Evolutionary conservation across 2,113 vertebrate genomes (phyloP), one percentile per base, ranked within the genome.

Genomic region (Microcebus tavaratra): DNA sequence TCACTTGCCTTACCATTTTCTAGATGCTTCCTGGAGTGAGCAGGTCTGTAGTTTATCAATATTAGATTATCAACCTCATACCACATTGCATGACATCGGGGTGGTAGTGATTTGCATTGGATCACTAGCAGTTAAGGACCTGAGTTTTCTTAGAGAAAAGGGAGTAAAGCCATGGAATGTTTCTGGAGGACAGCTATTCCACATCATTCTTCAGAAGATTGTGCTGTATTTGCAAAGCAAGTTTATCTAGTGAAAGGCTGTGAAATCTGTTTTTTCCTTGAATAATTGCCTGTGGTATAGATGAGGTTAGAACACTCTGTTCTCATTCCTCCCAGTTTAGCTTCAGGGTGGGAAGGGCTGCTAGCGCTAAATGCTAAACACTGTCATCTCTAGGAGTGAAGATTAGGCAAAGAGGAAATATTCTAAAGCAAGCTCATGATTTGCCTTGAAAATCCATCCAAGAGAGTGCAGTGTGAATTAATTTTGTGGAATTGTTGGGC

Each of bases 271-370:
- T 82, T 17, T 61, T 90, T 48, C 23, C 48, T 83, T 91, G 92
- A 94, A 85, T 92, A 88, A 78, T 50, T 7, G 79, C 86, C 90
- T 96, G 96, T 90, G 85, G 84, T 90, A 61, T 42, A 57, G 88
- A 72, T 94, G 90, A 92, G 88, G 95, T 94, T 96, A 96, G 97
- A 94, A 97, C 96, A 96, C 55, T 90, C 65, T 88, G 94, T 96
- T 90, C 94, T 72, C 95, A 83, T 95, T 92, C 81, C 94, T 97
- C 92, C 67, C 85, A 34, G 70, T 92, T 96, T 94, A 84, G 96
- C 88, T 85, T 80, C 92, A 70, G 96, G 93, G 63, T 95, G 73
- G 87, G 83, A 95, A 96, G 75, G 57, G 48, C 78, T 84, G 61
- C 34, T 72, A 67, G 50, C 82, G 76, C 72, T 92, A 91, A 97